Evolutionary conservation across 1,140 invertebrate species (phyloP), one percentile per base, ranked within the genome.

Genomic region (Microplitis mediator): DNA sequence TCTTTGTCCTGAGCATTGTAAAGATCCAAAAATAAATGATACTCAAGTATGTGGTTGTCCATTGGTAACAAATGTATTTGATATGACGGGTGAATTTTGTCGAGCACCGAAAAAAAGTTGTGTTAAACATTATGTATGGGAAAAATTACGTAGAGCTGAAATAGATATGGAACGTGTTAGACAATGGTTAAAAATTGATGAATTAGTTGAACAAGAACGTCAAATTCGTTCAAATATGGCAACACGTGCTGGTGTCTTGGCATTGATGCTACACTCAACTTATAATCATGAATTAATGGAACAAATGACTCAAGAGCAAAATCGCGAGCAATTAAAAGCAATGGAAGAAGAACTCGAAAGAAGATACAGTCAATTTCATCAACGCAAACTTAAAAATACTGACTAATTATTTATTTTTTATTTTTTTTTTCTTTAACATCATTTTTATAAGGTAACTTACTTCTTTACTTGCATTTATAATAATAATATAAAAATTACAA

Each of bases 1-100:
- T 2, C 89, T 99, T 31, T 99, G 98, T 86, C 97, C 98, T 0
- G 98, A 99, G 81, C 98, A 99, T 84, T 96, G 94, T 73, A 99
- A 99, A 88, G 97, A 99, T 81, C 93, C 95, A 0, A 97, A 98
- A 89, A 92, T 98, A 36, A 90, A 88, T 68, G 93, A 94, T 75
- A 89, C 89, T 8, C 93, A 95, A 79, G 93, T 98, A 0, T 99
- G 97, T 84, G 97, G 97, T 0, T 97, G 94, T 86, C 97, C 97
- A 0, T 81, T 98, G 0, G 93, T 96, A 0, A 90, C 90, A 11
- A 92, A 96, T 79, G 91, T 96, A 0, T 96, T 96, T 82, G 91
- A 92, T 72, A 87, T 89, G 0, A 95, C 93, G 0, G 94, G 91
- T 0, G 91, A 95, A 75, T 95, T 95, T 83, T 98, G 97, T 85